Evolutionary conservation across 1,140 invertebrate genomes (phyloP).

Genomic region (Periplaneta americana): DNA sequence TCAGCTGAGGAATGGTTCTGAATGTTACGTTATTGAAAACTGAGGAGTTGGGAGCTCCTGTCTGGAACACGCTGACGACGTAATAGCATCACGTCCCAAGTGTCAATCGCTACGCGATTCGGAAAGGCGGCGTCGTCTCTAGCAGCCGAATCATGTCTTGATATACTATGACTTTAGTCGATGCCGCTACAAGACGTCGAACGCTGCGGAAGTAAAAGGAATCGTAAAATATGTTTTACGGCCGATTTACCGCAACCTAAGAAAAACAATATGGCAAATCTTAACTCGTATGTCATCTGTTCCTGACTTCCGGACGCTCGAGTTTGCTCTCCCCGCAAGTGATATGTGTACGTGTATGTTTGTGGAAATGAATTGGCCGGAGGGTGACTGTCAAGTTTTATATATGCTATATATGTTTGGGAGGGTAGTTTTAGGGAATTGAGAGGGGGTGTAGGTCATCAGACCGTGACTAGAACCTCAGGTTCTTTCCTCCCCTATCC

Average conservation of each 20-base stretch:
- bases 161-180: background rate
- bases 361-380: background rate
- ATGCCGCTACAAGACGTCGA: background rate
- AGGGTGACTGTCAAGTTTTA: background rate
- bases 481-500: background rate
- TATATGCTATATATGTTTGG: background rate
- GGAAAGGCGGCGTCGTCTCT: background rate
- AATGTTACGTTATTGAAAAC: no score
- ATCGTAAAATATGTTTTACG: background rate
- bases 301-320: background rate
- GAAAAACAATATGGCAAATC: background rate
- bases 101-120: background rate
- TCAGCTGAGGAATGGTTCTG: no score
- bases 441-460: background rate
- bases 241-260: background rate
- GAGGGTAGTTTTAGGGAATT: background rate
- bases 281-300: background rate
- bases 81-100: no score
- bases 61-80: no score
- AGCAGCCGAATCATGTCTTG: background rate
- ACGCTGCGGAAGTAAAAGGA: background rate
- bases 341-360: background rate
- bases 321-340: background rate
- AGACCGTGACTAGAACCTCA: background rate
- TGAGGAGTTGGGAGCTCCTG: no score